Percentiles rank a stretch among this genome's conserved stretches.
Evolutionary conservation across 2,888 invertebrate species (phyloP).

Genomic region (Dynastes hyllus): DNA sequence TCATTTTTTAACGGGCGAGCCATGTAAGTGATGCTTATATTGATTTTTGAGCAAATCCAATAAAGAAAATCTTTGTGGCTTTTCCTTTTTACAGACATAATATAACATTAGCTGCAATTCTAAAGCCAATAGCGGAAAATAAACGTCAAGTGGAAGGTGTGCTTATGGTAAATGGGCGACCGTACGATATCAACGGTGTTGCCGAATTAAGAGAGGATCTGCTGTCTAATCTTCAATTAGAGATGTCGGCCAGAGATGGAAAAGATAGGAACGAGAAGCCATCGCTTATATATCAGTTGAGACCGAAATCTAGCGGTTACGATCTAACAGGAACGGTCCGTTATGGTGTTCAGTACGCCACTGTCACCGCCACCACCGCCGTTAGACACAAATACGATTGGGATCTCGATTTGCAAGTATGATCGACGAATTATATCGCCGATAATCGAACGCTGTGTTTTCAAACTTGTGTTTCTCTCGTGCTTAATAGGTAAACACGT

Average conservation of each 20-base stretch:
- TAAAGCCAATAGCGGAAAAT: conserved; percentile 47
- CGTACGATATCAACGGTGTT: conserved; percentile 63
- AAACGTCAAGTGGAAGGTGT: conserved; percentile 50
- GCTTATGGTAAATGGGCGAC: conserved; percentile 56
- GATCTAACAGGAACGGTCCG: conserved; percentile 63
- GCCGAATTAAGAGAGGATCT: conserved; percentile 68
- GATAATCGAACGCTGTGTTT: conserved; percentile 45
- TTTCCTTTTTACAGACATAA: conserved; percentile 60
- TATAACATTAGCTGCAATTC: conserved; percentile 67
- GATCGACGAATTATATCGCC: conserved; percentile 42
- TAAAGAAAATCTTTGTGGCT: not conserved
- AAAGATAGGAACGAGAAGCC: conserved; percentile 62
- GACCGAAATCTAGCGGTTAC: conserved; percentile 65
- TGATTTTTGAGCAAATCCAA: too few relatives aligned
- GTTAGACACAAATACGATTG: conserved; percentile 68
- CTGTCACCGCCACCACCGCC: conserved; percentile 67
- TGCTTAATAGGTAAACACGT: conserved; percentile 66
- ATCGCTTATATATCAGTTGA: conserved; percentile 67
- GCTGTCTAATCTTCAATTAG: conserved; percentile 69
- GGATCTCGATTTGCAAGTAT: conserved; percentile 70
- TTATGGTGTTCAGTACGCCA: conserved; percentile 71
- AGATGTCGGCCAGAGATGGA: conserved; percentile 70
- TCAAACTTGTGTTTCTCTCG: conserved; percentile 3
- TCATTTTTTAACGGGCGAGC: not conserved
- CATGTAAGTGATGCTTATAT: not conserved